These are phyloP conservation scores for Gymnothorax reevesii DNA, from an alignment of 2,797 vertebrate genomes.

Conservation along the genomic window DNA sequence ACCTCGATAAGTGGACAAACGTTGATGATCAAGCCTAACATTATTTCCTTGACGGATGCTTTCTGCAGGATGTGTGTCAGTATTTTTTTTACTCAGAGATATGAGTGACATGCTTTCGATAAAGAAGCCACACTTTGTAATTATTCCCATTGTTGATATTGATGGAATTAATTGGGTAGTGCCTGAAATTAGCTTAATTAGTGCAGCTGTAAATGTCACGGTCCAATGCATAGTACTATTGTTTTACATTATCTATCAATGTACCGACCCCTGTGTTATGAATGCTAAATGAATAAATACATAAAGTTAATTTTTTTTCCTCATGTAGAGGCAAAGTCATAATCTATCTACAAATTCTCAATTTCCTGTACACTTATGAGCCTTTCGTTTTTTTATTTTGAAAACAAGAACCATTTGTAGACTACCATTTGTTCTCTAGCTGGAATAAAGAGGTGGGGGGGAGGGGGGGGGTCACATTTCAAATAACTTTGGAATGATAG, in stretches of 20 bases:
- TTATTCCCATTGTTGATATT: conserved; percentile 22
- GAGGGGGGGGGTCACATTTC: neutral
- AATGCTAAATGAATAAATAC: neutral
- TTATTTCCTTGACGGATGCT: conserved; percentile 18
- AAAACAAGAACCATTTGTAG: neutral
- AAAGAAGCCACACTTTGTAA: conserved; percentile 56
- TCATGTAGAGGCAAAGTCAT: neutral
- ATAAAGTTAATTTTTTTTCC: neutral
- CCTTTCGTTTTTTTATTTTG: neutral
- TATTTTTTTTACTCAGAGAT: neutral
- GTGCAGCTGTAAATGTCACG: neutral
- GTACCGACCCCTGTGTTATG: neutral
- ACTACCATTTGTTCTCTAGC: neutral
- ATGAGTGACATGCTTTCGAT: conserved; percentile 54
- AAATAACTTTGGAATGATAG: conserved; percentile 34
- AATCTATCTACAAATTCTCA: neutral
- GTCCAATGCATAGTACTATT: neutral
- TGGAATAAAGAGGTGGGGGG: conserved; percentile 33
- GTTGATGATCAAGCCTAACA: conserved; percentile 47
- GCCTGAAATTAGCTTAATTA: neutral
- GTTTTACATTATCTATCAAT: neutral
- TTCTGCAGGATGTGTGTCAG: conserved; percentile 13
- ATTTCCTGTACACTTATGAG: neutral
- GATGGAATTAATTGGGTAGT: conserved; percentile 3
- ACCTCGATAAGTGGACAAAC: neutral